A percentile compares a stretch with the other conserved stretches of the same genome.
Conservation (phyloP, 2,888 invertebrate species). For the Catotricha subobsoleta region DNA sequence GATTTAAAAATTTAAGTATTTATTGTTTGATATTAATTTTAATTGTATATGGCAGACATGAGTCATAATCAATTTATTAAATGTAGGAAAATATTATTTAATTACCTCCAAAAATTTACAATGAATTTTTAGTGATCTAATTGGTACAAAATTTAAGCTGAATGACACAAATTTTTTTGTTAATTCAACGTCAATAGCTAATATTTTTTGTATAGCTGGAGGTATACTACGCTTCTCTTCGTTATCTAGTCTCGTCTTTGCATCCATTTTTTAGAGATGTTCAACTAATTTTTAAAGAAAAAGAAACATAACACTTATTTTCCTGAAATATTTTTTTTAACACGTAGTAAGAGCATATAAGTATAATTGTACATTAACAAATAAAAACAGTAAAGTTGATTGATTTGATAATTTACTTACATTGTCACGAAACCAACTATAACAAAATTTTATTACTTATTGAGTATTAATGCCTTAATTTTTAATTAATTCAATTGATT, state of each 20-base stretch:
- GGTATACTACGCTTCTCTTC: conserved; percentile 8
- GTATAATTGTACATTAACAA: no score
- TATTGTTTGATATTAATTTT: neutral
- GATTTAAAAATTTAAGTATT: conserved; percentile 12
- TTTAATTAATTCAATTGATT: no score
- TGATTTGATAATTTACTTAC: no score
- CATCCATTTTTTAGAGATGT: conserved; percentile 1
- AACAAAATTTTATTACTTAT: no score
- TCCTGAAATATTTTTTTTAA: no score
- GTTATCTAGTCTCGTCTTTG: neutral
- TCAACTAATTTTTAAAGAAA: no score
- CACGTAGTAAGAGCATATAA: no score
- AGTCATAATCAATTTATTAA: neutral
- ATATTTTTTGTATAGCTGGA: conserved; percentile 12
- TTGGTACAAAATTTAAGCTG: conserved; percentile 19
- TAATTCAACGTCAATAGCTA: conserved; percentile 20
- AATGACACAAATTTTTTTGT: conserved; percentile 20
- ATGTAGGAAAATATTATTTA: neutral
- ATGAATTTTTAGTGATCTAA: conserved; percentile 20
- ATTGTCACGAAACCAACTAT: no score
- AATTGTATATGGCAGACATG: neutral
- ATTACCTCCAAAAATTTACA: conserved; percentile 21
- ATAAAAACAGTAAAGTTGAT: no score
- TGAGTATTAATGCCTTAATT: no score
- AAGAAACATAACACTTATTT: no score